Evolutionary conservation across 2,113 vertebrate species (phyloP), one percentile per base, ranked within the genome.

Genomic region (Austrofundulus limnaeus): DNA sequence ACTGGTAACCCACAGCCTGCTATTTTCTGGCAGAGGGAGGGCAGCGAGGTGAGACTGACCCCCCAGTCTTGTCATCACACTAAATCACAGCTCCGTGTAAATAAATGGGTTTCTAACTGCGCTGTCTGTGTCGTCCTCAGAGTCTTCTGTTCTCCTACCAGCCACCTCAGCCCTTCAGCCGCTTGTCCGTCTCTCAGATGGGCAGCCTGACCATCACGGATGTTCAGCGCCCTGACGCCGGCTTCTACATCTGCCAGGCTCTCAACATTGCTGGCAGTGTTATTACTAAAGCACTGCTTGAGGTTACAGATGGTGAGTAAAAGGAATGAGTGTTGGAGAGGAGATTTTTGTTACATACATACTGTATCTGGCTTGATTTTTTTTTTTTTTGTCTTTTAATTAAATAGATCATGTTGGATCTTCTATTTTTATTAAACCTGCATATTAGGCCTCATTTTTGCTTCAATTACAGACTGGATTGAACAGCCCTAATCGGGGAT

Each of bases 231-330:
- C 94, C 95, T 31, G 97, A 99, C 68, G 94, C 93, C 11, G 96
- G 96, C 7, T 95, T 95, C 80, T 99, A 98, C 69, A 98, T 96
- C 89, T 99, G 97, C 90, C 97, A 99, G 93, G 97, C 97, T 62
- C 93, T 99, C 76, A 99, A 98, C 87, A 96, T 99, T 59, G 97
- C 97, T 0, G 97, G 97, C 81, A 98, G 96, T 72, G 97, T 99
- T 78, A 98, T 96, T 85, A 98, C 96, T 82, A 98, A 98, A 90
- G 97, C 96, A 5, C 95, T 96, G 82, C 92, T 99, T 90, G 97
- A 98, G 72, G 73, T 89, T 78, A 84, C 76, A 61, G 85, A 87
- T 57, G 68, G 83, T 87, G 74, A 88, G 87, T 89, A 69, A 62
- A 42, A 17, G 16, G 51, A 62, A 45, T 37, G 23, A 61, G 34